These are phyloP conservation scores for Torymus aiolomorphi DNA, from an alignment of 2,888 invertebrate genomes.

Conservation along the genomic window DNA sequence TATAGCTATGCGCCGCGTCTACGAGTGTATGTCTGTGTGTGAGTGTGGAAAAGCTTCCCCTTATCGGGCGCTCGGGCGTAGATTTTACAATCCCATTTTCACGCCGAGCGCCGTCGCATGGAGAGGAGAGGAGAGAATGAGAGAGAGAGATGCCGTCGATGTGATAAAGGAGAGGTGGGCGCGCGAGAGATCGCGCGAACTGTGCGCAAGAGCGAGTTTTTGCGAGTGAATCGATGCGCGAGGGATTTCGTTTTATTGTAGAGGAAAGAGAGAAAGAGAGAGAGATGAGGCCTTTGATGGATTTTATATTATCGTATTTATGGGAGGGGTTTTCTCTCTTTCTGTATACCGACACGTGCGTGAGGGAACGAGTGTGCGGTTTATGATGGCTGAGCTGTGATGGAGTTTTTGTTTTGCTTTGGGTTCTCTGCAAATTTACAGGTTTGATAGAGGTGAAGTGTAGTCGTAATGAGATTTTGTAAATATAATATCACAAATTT, in stretches of 20 bases:
- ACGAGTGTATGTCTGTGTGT: background rate
- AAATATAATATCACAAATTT: no score
- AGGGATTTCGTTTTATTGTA: background rate
- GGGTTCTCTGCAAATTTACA: background rate
- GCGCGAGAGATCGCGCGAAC: background rate
- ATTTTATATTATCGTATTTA: constrained; percentile 20
- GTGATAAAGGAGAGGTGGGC: constrained; percentile 13
- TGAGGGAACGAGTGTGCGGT: background rate
- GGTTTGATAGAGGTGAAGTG: no score
- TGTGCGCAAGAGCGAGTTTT: background rate
- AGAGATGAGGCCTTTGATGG: constrained; percentile 24
- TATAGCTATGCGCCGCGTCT: background rate
- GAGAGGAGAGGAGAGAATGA: no score
- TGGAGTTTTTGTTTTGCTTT: background rate
- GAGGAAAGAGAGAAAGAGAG: no score
- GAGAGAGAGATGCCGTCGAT: constrained; percentile 14
- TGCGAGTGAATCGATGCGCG: background rate
- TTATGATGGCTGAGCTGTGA: background rate
- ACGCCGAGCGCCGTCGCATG: background rate
- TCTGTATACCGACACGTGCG: background rate
- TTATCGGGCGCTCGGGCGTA: constrained; percentile 36
- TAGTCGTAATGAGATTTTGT: no score
- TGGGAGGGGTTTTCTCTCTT: constrained; percentile 7
- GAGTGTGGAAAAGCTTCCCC: constrained; percentile 39
- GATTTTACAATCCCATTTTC: constrained; percentile 52